Conservation (phyloP, 2,888 invertebrate species). For the Hydroisotoma schaefferi region DNA sequence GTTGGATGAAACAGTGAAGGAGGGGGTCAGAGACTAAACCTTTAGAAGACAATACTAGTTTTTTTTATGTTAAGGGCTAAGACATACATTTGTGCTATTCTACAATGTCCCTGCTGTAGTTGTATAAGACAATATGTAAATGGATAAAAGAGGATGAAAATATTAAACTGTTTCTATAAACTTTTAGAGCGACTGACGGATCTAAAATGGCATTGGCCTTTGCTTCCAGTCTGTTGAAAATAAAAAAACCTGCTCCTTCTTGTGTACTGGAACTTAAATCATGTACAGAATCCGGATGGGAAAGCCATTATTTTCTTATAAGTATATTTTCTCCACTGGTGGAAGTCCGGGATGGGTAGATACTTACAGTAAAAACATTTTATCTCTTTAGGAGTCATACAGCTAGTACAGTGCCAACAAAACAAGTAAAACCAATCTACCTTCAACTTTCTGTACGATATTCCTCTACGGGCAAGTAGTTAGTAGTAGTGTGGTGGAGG, state of each 20-base stretch:
- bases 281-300: not conserved
- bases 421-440: too few species aligned
- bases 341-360: too few species aligned
- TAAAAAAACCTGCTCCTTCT: not conserved
- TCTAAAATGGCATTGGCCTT: slow-evolving; percentile 1
- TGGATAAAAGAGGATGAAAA: not conserved
- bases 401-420: too few species aligned
- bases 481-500: too few species aligned
- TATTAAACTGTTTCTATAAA: not conserved
- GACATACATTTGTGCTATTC: not conserved
- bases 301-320: too few species aligned
- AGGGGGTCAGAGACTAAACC: slow-evolving; percentile 1
- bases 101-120: not conserved
- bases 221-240: slow-evolving; percentile 2
- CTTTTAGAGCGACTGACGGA: not conserved
- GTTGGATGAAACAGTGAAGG: not conserved
- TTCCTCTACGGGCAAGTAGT: too few species aligned
- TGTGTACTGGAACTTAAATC: not conserved
- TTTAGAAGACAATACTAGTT: not conserved
- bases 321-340: too few species aligned
- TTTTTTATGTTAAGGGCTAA: not conserved
- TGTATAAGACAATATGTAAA: not conserved
- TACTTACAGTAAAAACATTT: too few species aligned
- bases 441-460: too few species aligned
- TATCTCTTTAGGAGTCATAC: too few species aligned